A percentile compares a stretch with the other conserved stretches of the same genome.
Conservation (phyloP, 2,113 vertebrate genomes). For the Ovis canadensis region DNA sequence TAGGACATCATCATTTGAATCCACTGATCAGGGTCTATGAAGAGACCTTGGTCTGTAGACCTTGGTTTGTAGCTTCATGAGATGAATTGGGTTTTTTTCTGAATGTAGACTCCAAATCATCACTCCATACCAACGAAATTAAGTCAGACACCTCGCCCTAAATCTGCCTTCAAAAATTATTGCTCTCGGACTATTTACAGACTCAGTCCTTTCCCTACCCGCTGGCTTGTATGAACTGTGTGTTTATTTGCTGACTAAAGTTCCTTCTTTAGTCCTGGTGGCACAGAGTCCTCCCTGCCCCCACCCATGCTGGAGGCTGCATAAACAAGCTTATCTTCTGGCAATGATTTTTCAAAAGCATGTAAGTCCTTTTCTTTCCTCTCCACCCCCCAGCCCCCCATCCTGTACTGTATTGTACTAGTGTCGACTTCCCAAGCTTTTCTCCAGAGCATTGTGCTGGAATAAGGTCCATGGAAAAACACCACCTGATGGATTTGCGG, state of each 20-base stretch:
- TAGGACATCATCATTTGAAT: neutral
- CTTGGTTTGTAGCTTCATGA: neutral
- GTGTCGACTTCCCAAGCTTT: neutral
- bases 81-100: neutral
- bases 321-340: constrained; percentile 50
- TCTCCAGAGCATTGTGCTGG: neutral
- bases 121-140: neutral
- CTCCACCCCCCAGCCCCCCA: too few species aligned
- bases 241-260: neutral
- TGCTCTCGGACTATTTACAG: neutral
- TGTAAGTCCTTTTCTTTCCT: neutral
- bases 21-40: neutral
- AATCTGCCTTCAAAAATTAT: neutral
- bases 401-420: neutral
- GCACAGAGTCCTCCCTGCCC: neutral
- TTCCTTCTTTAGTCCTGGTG: neutral
- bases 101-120: neutral
- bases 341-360: constrained; percentile 10
- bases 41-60: neutral
- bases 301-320: neutral
- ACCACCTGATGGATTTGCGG: neutral
- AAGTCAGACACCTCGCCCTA: neutral
- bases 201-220: neutral
- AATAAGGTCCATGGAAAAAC: neutral
- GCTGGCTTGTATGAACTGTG: neutral